phyloP scores from a whole-genome alignment of 2,797 vertebrate genomes.

The Sus cebifrons region DNA sequence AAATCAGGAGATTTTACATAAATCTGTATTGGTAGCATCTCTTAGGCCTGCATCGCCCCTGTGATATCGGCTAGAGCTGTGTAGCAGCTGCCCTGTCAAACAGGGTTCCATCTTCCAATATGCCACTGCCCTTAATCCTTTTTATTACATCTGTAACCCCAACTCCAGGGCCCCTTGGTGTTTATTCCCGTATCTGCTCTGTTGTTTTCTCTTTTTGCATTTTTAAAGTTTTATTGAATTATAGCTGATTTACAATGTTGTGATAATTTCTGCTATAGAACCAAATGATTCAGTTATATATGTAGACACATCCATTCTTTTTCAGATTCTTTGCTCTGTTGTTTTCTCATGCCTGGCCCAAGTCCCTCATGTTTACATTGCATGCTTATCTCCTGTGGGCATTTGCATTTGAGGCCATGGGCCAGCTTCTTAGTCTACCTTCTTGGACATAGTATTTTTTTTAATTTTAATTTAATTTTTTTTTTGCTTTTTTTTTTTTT shows the following conservation, averaged over 20 bases:
- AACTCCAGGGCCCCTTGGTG: background rate
- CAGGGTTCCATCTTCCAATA: background rate
- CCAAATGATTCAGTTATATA: too few relatives aligned
- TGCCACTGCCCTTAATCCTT: background rate
- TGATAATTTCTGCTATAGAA: too few relatives aligned
- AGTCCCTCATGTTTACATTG: background rate
- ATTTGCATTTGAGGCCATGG: background rate
- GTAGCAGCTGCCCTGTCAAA: background rate
- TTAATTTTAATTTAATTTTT: too few relatives aligned
- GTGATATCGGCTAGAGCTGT: background rate
- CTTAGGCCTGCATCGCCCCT: background rate
- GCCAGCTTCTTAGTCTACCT: background rate
- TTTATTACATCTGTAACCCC: background rate
- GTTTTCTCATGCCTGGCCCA: background rate
- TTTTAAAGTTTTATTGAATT: too few relatives aligned
- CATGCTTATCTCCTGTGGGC: background rate
- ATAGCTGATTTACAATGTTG: too few relatives aligned
- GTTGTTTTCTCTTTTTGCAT: background rate
- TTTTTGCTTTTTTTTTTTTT: too few relatives aligned
- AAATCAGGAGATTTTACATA: conserved; percentile 14
- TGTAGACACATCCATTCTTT: too few relatives aligned
- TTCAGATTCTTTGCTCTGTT: background rate
- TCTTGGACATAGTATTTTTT: background rate
- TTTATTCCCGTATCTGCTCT: background rate
- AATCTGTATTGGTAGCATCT: background rate